A percentile compares a stretch with the other conserved stretches of the same genome.
Evolutionary conservation across 2,797 vertebrate species (phyloP).

Genomic region (Clarias laeviceps): DNA sequence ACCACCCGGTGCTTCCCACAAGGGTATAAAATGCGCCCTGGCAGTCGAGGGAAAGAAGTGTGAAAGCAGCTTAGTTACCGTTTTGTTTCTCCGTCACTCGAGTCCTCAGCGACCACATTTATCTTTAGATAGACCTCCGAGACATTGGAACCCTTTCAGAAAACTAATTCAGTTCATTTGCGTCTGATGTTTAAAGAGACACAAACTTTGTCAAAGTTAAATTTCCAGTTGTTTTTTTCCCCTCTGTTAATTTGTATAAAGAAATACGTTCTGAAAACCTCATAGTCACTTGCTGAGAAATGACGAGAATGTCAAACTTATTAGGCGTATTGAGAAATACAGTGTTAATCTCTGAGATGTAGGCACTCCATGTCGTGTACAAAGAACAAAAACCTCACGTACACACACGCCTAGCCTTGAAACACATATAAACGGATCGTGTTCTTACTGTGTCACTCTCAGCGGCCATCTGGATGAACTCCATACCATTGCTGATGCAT

Average conservation of each 20-base stretch:
- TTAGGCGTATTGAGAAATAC: neutral
- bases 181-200: neutral
- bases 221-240: neutral
- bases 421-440: slow-evolving; percentile 26
- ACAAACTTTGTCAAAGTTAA: neutral
- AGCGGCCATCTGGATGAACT: slow-evolving; percentile 38
- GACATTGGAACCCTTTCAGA: neutral
- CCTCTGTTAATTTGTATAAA: neutral
- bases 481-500: slow-evolving; percentile 42
- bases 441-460: slow-evolving; percentile 21
- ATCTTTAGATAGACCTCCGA: neutral
- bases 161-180: neutral
- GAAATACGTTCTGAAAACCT: neutral
- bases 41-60: neutral
- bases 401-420: slow-evolving; percentile 1
- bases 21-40: neutral
- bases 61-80: slow-evolving; percentile 17
- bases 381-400: neutral
- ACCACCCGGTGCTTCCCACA: neutral
- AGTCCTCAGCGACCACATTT: neutral
- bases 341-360: neutral
- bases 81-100: neutral
- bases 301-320: neutral
- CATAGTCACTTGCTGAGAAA: neutral
- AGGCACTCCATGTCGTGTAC: no score